Conservation (phyloP, 2,797 vertebrate genomes). For the Molossus molossus region DNA sequence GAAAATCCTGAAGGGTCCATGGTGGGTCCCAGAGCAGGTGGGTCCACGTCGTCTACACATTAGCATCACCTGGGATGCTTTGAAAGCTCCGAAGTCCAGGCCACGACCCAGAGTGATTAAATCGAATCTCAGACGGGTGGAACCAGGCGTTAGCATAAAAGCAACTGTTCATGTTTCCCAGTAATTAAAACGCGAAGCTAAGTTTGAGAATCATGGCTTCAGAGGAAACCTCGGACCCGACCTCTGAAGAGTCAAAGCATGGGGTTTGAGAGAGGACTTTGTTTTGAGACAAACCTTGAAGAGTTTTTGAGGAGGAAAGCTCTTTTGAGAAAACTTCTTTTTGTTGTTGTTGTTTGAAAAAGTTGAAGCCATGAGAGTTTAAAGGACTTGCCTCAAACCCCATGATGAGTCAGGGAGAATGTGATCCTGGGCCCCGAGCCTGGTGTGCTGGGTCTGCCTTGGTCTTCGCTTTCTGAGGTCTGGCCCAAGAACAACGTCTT, state of each 20-base stretch:
- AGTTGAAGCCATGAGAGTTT: not conserved
- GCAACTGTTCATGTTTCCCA: slow-evolving; percentile 6
- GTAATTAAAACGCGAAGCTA: not conserved
- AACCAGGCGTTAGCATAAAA: not conserved
- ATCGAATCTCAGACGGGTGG: not conserved
- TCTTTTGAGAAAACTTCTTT: not conserved
- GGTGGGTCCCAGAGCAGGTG: not conserved
- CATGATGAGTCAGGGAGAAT: not conserved
- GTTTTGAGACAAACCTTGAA: slow-evolving; percentile 13
- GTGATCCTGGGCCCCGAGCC: not conserved
- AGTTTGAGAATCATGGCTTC: not conserved
- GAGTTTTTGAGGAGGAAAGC: not conserved
- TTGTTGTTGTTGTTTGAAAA: slow-evolving; percentile 2
- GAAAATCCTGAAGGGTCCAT: not conserved
- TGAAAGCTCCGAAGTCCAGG: not conserved
- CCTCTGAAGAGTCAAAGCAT: not conserved
- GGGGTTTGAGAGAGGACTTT: not conserved
- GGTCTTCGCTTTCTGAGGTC: not conserved
- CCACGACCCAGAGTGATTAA: not conserved
- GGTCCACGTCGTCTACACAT: not conserved
- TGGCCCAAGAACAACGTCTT: not conserved
- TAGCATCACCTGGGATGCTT: not conserved
- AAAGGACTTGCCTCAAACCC: slow-evolving; percentile 10
- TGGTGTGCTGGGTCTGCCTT: not conserved
- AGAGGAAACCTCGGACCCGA: not conserved